Evolutionary conservation across 2,888 invertebrate species (phyloP).

Genomic region (Labia minor): DNA sequence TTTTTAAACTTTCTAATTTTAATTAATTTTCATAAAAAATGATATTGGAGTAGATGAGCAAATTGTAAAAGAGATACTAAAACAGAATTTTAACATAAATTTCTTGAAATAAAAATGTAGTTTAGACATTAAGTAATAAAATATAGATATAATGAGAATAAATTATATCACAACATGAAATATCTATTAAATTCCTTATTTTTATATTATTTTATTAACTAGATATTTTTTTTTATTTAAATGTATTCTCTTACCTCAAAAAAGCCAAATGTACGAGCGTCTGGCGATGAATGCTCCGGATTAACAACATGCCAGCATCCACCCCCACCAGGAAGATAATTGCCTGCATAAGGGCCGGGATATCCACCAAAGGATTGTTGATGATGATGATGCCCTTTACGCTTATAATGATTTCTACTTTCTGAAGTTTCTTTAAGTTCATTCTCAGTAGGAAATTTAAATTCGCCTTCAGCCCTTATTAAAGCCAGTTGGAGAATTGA

Average conservation of each 20-base stretch:
- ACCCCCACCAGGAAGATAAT: background rate
- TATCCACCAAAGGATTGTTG: background rate
- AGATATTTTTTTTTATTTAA: no score
- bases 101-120: no score
- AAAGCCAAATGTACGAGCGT: background rate
- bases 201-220: no score
- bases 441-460: background rate
- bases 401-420: background rate
- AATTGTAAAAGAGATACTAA: no score
- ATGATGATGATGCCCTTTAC: background rate
- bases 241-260: background rate
- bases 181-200: no score
- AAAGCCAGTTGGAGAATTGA: background rate
- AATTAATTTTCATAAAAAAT: no score
- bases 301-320: background rate
- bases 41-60: no score
- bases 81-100: no score
- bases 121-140: no score
- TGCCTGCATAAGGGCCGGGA: background rate
- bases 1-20: no score
- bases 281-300: background rate
- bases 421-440: background rate
- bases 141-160: no score
- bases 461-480: background rate
- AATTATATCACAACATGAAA: no score